Evolutionary conservation across 2,888 invertebrate genomes (phyloP).

Genomic region (Mycalesis mineus): DNA sequence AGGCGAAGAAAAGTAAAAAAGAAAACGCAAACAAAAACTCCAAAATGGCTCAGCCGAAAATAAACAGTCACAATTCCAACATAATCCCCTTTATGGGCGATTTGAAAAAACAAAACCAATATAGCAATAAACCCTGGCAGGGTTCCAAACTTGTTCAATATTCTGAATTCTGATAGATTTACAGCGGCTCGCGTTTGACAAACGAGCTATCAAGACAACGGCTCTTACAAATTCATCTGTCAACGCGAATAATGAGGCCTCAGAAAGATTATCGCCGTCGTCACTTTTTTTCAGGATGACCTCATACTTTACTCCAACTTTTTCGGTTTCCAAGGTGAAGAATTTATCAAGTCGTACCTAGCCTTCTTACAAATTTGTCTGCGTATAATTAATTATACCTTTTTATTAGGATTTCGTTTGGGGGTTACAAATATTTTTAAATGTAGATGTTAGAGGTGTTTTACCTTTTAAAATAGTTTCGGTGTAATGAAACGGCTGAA

Average conservation of each 20-base stretch:
- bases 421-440: too few species aligned
- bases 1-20: too few species aligned
- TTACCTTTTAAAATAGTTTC: too few species aligned
- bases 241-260: conserved; percentile 51
- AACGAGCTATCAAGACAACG: conserved; percentile 28
- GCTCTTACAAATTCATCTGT: conserved; percentile 56
- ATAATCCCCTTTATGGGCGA: conserved; percentile 7
- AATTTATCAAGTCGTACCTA: not conserved
- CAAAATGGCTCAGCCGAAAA: not conserved
- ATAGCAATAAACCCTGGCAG: conserved; percentile 21
- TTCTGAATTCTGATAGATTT: conserved; percentile 36
- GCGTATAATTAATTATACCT: too few species aligned
- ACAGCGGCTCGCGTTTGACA: conserved; percentile 31
- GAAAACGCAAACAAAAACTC: not conserved
- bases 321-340: conserved; percentile 9
- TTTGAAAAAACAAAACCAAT: conserved; percentile 13
- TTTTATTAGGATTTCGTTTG: too few species aligned
- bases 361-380: too few species aligned
- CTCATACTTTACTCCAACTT: conserved; percentile 16
- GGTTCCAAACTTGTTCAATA: conserved; percentile 27
- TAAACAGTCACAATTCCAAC: conserved; percentile 8
- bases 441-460: too few species aligned
- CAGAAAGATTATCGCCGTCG: conserved; percentile 23
- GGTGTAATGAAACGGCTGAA: too few species aligned
- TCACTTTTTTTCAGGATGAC: conserved; percentile 16